These are phyloP conservation scores for Diacarnus erythraeanus DNA, from an alignment of 37 sponge, comb jelly and placozoan genomes.

Conservation along the genomic window DNA sequence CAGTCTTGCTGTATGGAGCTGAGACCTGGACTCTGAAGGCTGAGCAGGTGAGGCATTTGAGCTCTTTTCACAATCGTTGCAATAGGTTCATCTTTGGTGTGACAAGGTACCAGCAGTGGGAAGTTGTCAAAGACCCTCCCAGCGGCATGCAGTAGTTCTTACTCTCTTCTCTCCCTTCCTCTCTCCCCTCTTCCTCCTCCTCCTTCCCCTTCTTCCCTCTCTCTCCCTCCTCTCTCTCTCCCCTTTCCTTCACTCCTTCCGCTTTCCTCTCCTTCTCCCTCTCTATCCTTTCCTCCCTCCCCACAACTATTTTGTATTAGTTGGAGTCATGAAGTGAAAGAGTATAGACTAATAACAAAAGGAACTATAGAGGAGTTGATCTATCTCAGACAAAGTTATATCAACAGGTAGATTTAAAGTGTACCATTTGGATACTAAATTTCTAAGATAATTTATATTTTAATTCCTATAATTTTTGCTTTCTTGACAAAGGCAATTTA, in stretches of 20 bases:
- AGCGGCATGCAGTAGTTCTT: too few relatives aligned
- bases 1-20: too few relatives aligned
- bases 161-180: neutral
- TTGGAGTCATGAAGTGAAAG: constrained; percentile 46
- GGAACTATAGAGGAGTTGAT: constrained; percentile 63
- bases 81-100: too few relatives aligned
- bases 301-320: constrained; percentile 33
- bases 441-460: neutral
- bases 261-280: neutral
- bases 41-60: too few relatives aligned
- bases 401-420: neutral
- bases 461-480: neutral
- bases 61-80: too few relatives aligned
- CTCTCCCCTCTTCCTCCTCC: neutral
- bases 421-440: neutral
- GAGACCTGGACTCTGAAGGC: too few relatives aligned
- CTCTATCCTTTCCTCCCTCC: neutral
- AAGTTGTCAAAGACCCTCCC: too few relatives aligned
- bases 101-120: too few relatives aligned
- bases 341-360: constrained; percentile 44
- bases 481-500: neutral
- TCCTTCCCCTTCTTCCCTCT: neutral
- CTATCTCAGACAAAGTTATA: constrained; percentile 45
- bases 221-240: neutral
- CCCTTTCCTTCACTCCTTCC: neutral